Percentiles rank a stretch among this genome's conserved stretches.
phyloP scores from a whole-genome alignment of 2,797 vertebrate species.

The Sardinella longiceps region DNA sequence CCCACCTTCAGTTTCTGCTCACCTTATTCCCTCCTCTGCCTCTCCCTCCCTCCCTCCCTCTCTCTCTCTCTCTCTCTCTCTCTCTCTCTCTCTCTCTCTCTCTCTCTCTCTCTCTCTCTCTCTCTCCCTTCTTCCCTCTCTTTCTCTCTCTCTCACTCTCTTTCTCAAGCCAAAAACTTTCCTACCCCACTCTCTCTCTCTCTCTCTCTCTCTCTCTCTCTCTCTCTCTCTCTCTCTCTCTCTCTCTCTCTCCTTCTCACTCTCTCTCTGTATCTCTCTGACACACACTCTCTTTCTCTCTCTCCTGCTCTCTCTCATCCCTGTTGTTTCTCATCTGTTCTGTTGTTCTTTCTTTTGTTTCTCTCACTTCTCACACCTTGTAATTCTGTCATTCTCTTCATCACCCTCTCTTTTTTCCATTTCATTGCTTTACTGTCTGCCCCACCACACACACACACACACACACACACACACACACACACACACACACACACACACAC shows the following conservation, averaged over 20 bases:
- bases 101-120: slow-evolving; percentile 5
- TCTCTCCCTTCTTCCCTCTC: neutral
- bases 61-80: slow-evolving; percentile 26
- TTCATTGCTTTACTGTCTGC: slow-evolving; percentile 43
- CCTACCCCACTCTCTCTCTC: neutral
- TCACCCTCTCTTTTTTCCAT: neutral
- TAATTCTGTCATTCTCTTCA: neutral
- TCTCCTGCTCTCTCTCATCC: neutral
- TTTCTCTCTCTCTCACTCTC: slow-evolving; percentile 27
- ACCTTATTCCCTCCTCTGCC: too few relatives aligned
- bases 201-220: neutral
- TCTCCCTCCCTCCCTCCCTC: neutral
- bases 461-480: slow-evolving; percentile 41
- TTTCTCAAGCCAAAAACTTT: too few relatives aligned
- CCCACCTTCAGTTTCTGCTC: slow-evolving; percentile 40
- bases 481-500: slow-evolving; percentile 26
- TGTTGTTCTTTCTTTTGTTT: neutral
- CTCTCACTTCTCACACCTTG: neutral
- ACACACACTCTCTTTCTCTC: neutral
- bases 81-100: too few relatives aligned
- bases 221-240: neutral
- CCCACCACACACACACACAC: neutral
- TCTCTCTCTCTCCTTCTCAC: neutral
- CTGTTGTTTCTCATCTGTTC: too few relatives aligned
- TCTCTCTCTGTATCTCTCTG: neutral